These are phyloP conservation scores for Zosterops pallidus DNA, from an alignment of 2,113 vertebrate species.

Conservation along the genomic window DNA sequence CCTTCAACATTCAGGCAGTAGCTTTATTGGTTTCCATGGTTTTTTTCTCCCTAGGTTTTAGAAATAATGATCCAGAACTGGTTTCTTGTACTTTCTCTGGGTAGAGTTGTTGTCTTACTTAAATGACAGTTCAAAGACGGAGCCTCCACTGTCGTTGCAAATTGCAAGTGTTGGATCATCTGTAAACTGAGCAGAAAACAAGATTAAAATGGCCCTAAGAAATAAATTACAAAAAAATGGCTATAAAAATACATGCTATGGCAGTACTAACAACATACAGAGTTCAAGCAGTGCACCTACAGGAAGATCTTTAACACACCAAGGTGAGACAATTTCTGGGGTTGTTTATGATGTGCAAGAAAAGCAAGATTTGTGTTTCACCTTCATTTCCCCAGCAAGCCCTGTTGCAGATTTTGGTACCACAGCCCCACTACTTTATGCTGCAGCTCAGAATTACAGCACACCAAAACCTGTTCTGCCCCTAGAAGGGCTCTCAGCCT, in stretches of 20 bases:
- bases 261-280: neutral
- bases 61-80: neutral
- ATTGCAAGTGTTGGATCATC: conserved; percentile 95
- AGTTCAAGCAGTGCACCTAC: neutral
- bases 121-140: conserved; percentile 95
- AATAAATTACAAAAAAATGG: neutral
- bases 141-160: conserved; percentile 98
- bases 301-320: neutral
- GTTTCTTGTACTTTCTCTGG: neutral
- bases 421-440: neutral
- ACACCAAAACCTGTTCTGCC: neutral
- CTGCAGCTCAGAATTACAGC: neutral
- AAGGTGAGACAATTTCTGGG: neutral
- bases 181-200: conserved; percentile 86
- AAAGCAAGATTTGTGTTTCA: neutral
- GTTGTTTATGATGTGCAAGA: neutral
- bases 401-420: neutral
- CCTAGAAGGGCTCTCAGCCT: neutral
- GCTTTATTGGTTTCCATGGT: neutral
- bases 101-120: conserved; percentile 80
- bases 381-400: neutral
- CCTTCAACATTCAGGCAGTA: neutral
- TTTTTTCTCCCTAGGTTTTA: neutral
- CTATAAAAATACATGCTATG: neutral
- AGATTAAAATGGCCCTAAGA: neutral